phyloP scores from a whole-genome alignment of 2,888 invertebrate species.

The Pachymerium ferrugineum region DNA sequence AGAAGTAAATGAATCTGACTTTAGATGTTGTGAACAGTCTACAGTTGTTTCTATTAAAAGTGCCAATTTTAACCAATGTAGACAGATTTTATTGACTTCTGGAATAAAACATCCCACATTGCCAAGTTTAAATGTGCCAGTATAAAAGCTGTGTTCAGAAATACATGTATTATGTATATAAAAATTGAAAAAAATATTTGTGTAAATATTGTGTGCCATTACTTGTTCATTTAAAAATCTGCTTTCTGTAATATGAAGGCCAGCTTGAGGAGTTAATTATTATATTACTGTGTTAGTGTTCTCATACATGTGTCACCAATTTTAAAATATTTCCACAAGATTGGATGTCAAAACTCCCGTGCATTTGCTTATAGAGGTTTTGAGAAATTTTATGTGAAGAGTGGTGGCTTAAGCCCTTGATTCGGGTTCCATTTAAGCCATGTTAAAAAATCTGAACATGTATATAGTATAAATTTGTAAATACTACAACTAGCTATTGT shows the following conservation, averaged over 20 bases:
- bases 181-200: background rate
- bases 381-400: no score
- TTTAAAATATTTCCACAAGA: background rate
- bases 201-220: conserved; percentile 16
- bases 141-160: conserved; percentile 23
- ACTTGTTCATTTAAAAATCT: conserved; percentile 9
- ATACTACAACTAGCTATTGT: conserved; percentile 11
- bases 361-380: no score
- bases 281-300: no score
- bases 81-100: conserved; percentile 18
- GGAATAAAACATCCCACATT: conserved; percentile 4
- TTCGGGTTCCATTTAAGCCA: background rate
- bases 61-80: conserved; percentile 15
- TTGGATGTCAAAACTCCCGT: no score
- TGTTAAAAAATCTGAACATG: conserved; percentile 12
- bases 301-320: conserved; percentile 21
- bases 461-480: conserved; percentile 24
- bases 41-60: background rate
- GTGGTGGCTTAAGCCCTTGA: background rate
- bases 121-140: conserved; percentile 13
- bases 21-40: background rate
- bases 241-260: conserved; percentile 2
- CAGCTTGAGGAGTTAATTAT: background rate
- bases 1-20: conserved; percentile 7
- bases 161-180: conserved; percentile 12